phyloP scores from a whole-genome alignment of 2,113 vertebrate species.

The Panthera uncia region DNA sequence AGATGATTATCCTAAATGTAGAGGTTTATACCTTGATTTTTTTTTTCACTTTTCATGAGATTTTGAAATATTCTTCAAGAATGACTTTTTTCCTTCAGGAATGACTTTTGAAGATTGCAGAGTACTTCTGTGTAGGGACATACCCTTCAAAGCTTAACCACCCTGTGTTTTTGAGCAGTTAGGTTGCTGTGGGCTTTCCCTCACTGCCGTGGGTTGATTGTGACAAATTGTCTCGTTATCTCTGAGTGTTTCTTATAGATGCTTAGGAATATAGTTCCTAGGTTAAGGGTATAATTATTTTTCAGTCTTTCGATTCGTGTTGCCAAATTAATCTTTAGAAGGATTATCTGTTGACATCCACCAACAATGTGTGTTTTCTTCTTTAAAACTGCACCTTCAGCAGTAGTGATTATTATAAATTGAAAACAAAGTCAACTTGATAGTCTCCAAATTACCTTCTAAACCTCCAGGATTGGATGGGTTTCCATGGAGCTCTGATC shows the following conservation, averaged over 20 bases:
- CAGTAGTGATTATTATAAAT: background rate
- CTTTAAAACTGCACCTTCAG: background rate
- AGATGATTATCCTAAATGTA: background rate
- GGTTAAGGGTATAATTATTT: background rate
- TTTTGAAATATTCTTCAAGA: background rate
- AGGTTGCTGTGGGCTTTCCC: background rate
- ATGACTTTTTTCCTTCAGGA: background rate
- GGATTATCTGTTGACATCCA: background rate
- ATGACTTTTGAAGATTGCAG: background rate
- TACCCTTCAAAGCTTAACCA: background rate
- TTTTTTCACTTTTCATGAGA: background rate
- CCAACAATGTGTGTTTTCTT: background rate
- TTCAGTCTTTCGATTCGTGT: background rate
- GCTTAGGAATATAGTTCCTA: background rate
- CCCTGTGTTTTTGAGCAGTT: background rate
- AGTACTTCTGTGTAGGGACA: background rate
- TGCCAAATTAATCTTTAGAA: constrained; percentile 31
- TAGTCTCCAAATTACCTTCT: background rate
- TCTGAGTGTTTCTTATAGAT: background rate
- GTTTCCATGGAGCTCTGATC: background rate
- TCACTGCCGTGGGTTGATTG: background rate
- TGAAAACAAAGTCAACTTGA: background rate
- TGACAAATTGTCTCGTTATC: background rate
- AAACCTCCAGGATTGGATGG: background rate
- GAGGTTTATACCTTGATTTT: background rate